Conservation (phyloP, 2,113 vertebrate genomes). For the Lagopus leucura region DNA sequence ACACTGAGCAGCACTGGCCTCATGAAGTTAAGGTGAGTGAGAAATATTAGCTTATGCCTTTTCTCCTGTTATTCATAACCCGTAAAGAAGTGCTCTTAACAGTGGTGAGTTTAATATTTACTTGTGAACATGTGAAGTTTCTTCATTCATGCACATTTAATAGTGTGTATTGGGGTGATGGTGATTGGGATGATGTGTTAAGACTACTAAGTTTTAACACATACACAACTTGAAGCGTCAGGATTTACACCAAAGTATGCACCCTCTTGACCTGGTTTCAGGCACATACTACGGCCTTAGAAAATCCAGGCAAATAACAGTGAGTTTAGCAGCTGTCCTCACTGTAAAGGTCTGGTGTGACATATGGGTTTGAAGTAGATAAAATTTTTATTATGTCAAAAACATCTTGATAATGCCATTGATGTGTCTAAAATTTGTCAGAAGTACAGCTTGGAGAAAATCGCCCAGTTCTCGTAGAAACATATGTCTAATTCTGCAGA, state of each 20-base stretch:
- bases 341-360: not conserved
- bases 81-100: not conserved
- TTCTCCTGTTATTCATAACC: not conserved
- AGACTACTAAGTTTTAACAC: not conserved
- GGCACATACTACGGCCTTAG: not conserved
- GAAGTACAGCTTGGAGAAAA: not conserved
- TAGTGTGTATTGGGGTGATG: not conserved
- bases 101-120: not conserved
- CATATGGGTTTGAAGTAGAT: not conserved
- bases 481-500: constrained; percentile 2
- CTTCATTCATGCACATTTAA: not conserved
- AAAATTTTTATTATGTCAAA: not conserved
- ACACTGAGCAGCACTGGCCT: not conserved
- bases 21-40: not conserved
- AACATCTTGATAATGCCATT: not conserved
- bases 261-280: not conserved
- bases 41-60: not conserved
- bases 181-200: not conserved
- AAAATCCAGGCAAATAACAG: not conserved
- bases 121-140: not conserved
- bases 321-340: not conserved
- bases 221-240: not conserved
- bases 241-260: not conserved
- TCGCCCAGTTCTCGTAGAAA: constrained; percentile 6
- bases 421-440: not conserved